Evolutionary conservation across 2,113 vertebrate genomes (phyloP).

Genomic region (Pleuronectes platessa): DNA sequence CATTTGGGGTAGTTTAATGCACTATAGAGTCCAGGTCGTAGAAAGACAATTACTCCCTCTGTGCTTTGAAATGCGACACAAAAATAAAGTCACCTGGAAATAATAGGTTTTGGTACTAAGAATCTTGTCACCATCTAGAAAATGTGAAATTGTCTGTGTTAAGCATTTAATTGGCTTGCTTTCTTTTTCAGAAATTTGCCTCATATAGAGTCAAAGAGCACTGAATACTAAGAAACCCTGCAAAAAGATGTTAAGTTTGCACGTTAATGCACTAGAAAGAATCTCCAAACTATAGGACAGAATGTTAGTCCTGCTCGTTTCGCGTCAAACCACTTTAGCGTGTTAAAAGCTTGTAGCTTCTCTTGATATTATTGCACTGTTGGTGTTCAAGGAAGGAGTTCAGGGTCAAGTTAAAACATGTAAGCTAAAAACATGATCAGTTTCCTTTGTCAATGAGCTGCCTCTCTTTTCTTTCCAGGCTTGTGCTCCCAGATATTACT

Average conservation of each 20-base stretch:
- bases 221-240: no score
- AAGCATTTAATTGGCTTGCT: background rate
- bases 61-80: background rate
- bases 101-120: background rate
- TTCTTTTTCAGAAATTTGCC: background rate
- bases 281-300: no score
- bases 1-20: background rate
- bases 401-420: background rate
- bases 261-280: no score
- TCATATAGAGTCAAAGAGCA: background rate
- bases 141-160: background rate
- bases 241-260: no score
- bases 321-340: no score
- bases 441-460: background rate
- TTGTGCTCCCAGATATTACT: conserved; percentile 90
- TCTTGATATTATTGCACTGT: no score
- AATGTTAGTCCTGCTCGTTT: no score
- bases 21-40: background rate
- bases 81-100: background rate
- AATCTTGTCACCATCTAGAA: background rate
- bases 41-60: background rate
- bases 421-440: background rate
- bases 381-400: background rate
- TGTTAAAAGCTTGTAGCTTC: no score
- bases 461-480: conserved; percentile 76